Conservation (phyloP, 2,113 vertebrate species). For the Centropristis striata region DNA sequence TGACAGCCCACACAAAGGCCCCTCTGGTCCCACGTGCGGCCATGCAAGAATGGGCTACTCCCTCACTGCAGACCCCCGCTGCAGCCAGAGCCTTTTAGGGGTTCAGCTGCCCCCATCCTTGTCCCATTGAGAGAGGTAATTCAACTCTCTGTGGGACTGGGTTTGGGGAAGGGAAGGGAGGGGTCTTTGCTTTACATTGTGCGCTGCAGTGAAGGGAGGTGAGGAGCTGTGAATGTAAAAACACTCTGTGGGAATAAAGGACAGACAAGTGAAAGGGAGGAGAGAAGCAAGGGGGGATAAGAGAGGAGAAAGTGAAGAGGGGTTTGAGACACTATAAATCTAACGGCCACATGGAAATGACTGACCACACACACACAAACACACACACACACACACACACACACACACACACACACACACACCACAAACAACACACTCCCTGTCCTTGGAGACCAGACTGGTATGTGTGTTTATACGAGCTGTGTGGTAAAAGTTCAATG, state of each 20-base stretch:
- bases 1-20: constrained; percentile 57
- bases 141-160: constrained; percentile 51
- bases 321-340: constrained; percentile 49
- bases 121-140: constrained; percentile 66
- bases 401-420: constrained; percentile 14
- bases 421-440: constrained; percentile 61
- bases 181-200: constrained; percentile 44
- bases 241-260: constrained; percentile 61
- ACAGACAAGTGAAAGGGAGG: constrained; percentile 56
- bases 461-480: constrained; percentile 55
- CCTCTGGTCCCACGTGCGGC: constrained; percentile 22
- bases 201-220: constrained; percentile 43
- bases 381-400: neutral
- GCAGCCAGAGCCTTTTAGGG: constrained; percentile 18
- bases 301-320: constrained; percentile 41
- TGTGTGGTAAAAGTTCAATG: constrained; percentile 47
- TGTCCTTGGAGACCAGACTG: constrained; percentile 60
- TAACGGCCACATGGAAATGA: constrained; percentile 42
- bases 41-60: constrained; percentile 15
- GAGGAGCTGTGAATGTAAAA: constrained; percentile 66
- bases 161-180: constrained; percentile 8
- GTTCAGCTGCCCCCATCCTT: constrained; percentile 2
- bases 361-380: constrained; percentile 35
- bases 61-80: constrained; percentile 38
- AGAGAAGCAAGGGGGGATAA: neutral